Percentiles rank a stretch among this genome's conserved stretches.
These are phyloP conservation scores for Lithophane semibrunnea DNA, from an alignment of 2,888 invertebrate species.

Conservation along the genomic window DNA sequence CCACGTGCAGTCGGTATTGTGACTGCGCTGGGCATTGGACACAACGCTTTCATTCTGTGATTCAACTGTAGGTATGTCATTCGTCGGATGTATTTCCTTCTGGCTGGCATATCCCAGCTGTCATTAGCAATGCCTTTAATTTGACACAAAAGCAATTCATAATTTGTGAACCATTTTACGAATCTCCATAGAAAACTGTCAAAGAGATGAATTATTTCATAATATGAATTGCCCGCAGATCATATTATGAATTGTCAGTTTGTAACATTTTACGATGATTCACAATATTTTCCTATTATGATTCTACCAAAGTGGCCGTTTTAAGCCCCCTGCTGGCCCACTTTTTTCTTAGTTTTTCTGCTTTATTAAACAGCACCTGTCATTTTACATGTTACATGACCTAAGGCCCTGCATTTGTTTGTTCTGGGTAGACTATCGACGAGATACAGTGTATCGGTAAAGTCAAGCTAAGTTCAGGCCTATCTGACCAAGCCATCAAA, in stretches of 20 bases:
- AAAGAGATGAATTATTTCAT: no score
- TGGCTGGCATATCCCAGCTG: not conserved
- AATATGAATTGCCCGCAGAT: no score
- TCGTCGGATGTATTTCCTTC: not conserved
- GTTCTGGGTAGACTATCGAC: not conserved
- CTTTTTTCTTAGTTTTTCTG: not conserved
- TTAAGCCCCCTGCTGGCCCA: no score
- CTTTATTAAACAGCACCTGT: not conserved
- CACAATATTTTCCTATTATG: no score
- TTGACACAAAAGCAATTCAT: no score
- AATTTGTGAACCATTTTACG: no score
- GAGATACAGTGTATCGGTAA: not conserved
- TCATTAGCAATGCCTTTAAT: no score
- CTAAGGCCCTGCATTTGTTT: not conserved
- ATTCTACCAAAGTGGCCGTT: no score
- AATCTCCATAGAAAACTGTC: no score
- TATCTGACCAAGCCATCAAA: not conserved
- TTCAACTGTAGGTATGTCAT: not conserved
- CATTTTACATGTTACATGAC: not conserved
- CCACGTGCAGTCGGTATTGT: not conserved
- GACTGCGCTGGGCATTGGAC: not conserved
- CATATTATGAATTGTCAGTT: no score
- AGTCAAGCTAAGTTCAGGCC: not conserved
- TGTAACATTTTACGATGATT: no score
- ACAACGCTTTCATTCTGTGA: not conserved